A percentile compares a stretch with the other conserved stretches of the same genome.
Evolutionary conservation across 2,888 invertebrate genomes (phyloP).

Genomic region (Synergus gifuensis): DNA sequence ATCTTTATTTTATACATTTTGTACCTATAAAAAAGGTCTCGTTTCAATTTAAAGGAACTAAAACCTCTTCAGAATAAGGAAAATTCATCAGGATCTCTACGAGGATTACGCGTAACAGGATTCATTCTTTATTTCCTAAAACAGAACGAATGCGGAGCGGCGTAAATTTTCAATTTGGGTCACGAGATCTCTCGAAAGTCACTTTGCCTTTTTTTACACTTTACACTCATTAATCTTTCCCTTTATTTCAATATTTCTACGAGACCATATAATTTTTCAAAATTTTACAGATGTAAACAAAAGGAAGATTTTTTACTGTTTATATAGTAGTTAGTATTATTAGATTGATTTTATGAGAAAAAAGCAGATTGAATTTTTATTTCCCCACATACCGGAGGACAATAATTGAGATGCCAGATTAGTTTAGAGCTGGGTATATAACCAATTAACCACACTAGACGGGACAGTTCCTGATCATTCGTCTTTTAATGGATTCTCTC

Average conservation of each 20-base stretch:
- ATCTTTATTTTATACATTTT: neutral
- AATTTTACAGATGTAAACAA: no score
- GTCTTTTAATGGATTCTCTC: constrained; percentile 44
- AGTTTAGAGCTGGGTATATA: constrained; percentile 37
- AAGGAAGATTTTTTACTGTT: no score
- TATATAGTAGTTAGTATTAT: neutral
- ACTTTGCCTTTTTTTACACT: neutral
- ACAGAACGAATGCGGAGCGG: neutral
- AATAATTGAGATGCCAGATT: constrained; percentile 58
- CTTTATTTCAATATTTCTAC: neutral
- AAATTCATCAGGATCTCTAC: neutral
- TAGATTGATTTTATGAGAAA: constrained; percentile 45
- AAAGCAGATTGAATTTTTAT: constrained; percentile 60
- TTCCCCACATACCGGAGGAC: constrained; percentile 52
- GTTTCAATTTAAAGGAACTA: constrained; percentile 4
- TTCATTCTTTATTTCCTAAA: neutral
- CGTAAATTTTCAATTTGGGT: constrained; percentile 14
- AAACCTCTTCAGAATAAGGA: neutral
- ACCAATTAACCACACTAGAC: constrained; percentile 13
- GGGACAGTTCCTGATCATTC: constrained; percentile 38
- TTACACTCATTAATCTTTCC: neutral
- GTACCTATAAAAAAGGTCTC: neutral
- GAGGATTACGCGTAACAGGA: constrained; percentile 17
- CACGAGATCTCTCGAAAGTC: constrained; percentile 11
- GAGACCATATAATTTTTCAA: no score